phyloP scores from a whole-genome alignment of 2,888 invertebrate species.

The Orthonychiurus folsomi region DNA sequence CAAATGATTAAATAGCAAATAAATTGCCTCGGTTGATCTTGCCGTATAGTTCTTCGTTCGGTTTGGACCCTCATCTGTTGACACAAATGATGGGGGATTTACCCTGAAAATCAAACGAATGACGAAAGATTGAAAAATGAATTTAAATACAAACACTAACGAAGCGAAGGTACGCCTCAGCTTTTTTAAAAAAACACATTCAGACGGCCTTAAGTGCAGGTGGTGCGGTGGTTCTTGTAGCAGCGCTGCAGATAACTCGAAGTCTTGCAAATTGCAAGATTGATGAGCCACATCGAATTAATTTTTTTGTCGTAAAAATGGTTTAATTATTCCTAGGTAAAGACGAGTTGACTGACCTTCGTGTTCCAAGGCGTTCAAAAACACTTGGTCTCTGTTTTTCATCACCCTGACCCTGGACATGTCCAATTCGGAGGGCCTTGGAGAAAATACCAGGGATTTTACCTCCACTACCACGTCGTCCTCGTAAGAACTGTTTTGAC shows the following conservation, averaged over 20 bases:
- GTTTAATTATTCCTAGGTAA: too few relatives aligned
- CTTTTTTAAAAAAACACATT: too few relatives aligned
- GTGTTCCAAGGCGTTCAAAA: slow-evolving; percentile 71
- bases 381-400: slow-evolving; percentile 59
- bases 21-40: not conserved
- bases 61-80: not conserved
- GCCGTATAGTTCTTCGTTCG: not conserved
- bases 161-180: too few relatives aligned
- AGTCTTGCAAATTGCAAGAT: too few relatives aligned
- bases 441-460: too few relatives aligned
- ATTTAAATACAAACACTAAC: not conserved
- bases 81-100: not conserved
- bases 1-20: not conserved
- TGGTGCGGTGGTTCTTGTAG: too few relatives aligned
- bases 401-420: not conserved
- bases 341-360: slow-evolving; percentile 25
- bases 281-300: too few relatives aligned
- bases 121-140: not conserved
- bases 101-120: not conserved
- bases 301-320: too few relatives aligned
- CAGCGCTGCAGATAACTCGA: too few relatives aligned
- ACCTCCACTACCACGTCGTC: not conserved
- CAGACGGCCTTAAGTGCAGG: too few relatives aligned
- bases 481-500: not conserved
- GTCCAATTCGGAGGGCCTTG: not conserved